Base-by-base conservation (phyloP, 2,888 invertebrate genomes). In the Emmelina monodactyla region DNA sequence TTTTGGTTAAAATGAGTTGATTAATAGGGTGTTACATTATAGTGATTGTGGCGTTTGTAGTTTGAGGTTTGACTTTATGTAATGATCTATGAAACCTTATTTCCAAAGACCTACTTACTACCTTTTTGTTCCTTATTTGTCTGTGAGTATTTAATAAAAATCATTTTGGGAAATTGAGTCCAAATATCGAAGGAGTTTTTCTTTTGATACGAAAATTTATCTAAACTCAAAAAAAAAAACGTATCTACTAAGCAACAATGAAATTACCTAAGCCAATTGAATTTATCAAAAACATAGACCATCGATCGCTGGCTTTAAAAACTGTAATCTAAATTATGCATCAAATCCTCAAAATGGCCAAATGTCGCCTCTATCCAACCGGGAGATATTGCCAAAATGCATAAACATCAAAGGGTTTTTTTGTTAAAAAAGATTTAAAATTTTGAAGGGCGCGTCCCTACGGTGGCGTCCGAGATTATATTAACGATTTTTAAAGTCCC, bases 381-480 rank as follows among this genome's bases (percentile, higher is more conserved):
- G 71, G 59, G 69, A 71, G 71, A 71, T 76, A 78, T 78, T 72
- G 75, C 68, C 68, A 50, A 73, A 76, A 71, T 55, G 67, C 69
- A 70, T 72, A 67, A 66, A 76, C 76, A 78, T 79, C 76, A 76
- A 79, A 79, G 72, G 76, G 78, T 61, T 76, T 73, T 69, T 75
- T 66, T 62, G n/a, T 42, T 58, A 66, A 68, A 73, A 73, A 71
- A 68, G 60, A 67, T 72, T 75, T 70, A 70, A 76, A 68, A 22
- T 33, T 37, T 71, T 67, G 73, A 65, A 79, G 78, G 78, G 78
- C 73, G 73, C 72, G 68, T 73, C 75, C 75, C 73, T 61, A 62
- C n/a, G n/a, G 76, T 75, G 72, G 75, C 76, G 71, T 69, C 73
- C 78, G 69, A 78, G 76, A 76, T 79, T 78, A 78, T 79, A 76